phyloP scores from a whole-genome alignment of 2,888 invertebrate genomes.

The Nipponacmea schrenckii region DNA sequence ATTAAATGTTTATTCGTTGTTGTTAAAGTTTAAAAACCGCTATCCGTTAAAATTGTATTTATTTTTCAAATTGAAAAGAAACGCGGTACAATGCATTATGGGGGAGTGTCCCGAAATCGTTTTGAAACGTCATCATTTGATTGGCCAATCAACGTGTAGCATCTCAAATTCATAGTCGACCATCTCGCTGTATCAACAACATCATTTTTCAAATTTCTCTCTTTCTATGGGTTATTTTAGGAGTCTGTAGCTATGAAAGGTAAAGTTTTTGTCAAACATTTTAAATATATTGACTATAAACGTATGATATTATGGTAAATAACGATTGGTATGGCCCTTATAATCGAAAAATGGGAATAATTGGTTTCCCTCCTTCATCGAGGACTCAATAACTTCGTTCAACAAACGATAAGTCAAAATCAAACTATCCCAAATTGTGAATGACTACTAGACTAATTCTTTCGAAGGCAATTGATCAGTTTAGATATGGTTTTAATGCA shows the following conservation, averaged over 20 bases:
- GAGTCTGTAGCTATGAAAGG: conserved; percentile 9
- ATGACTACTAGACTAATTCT: too few species aligned
- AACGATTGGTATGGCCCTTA: too few species aligned
- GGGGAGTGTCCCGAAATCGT: conserved; percentile 7
- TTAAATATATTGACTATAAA: too few species aligned
- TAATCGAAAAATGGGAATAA: too few species aligned
- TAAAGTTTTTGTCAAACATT: conserved; percentile 3
- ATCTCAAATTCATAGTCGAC: conserved; percentile 11
- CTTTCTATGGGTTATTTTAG: conserved; percentile 3
- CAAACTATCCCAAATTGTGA: too few species aligned
- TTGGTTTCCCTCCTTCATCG: too few species aligned
- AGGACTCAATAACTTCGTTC: too few species aligned
- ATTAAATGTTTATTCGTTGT: background rate
- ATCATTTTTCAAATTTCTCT: background rate
- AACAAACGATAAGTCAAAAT: too few species aligned
- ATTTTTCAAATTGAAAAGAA: conserved; percentile 7
- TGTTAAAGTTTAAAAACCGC: background rate
- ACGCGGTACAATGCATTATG: background rate
- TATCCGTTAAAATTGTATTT: background rate
- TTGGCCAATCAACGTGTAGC: conserved; percentile 9
- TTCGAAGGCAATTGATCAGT: too few species aligned
- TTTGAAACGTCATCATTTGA: conserved; percentile 10
- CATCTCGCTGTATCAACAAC: background rate
- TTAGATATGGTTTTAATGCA: too few species aligned
- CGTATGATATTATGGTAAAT: too few species aligned